Percentiles rank a stretch among this genome's conserved stretches.
These are phyloP conservation scores for Polyergus mexicanus DNA, from an alignment of 1,140 invertebrate genomes.

Conservation along the genomic window DNA sequence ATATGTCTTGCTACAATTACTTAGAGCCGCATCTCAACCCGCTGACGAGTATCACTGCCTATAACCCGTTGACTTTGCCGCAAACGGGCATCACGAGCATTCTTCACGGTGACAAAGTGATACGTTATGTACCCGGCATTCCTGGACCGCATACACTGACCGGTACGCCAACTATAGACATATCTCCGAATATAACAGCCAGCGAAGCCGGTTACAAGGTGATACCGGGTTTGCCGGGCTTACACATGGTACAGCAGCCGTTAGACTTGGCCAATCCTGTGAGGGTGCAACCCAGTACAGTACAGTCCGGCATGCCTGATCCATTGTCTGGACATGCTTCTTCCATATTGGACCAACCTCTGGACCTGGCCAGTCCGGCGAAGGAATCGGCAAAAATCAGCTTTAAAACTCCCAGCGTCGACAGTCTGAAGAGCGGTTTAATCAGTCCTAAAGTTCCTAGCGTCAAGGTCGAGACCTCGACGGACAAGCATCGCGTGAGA, in stretches of 20 bases:
- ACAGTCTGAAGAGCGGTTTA: constrained; percentile 55
- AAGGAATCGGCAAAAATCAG: constrained; percentile 72
- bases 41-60: constrained; percentile 89
- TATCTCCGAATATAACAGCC: constrained; percentile 76
- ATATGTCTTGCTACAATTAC: constrained; percentile 81
- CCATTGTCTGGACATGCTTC: constrained; percentile 55
- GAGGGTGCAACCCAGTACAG: constrained; percentile 67
- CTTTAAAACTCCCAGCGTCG: constrained; percentile 71
- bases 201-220: constrained; percentile 79
- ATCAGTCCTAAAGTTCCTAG: constrained; percentile 74
- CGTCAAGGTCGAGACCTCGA: constrained; percentile 59
- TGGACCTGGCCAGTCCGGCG: constrained; percentile 79
- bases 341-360: constrained; percentile 70
- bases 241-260: constrained; percentile 81
- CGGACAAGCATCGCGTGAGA: constrained; percentile 66
- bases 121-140: constrained; percentile 94
- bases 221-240: constrained; percentile 78
- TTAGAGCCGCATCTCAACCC: constrained; percentile 84
- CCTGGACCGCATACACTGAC: constrained; percentile 91
- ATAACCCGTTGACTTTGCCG: constrained; percentile 89
- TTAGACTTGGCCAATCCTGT: constrained; percentile 82
- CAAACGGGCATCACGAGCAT: constrained; percentile 82
- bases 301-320: constrained; percentile 65
- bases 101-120: constrained; percentile 89
- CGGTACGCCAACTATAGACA: constrained; percentile 83